Conservation (phyloP, 2,888 invertebrate genomes). For the Muschampia plurimacula region DNA sequence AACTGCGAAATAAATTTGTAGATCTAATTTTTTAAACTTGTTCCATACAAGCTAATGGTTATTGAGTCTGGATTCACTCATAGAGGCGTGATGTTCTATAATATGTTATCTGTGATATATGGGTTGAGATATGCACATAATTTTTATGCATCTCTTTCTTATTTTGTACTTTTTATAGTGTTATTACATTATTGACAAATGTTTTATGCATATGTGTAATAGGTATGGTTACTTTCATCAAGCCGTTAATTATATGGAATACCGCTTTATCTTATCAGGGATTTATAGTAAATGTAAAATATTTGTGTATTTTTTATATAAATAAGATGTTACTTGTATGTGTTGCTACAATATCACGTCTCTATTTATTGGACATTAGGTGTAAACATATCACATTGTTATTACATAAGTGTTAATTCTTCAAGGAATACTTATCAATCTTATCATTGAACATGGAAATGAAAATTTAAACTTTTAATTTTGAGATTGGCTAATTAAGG, state of each 20-base stretch:
- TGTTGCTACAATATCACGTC: constrained; percentile 44
- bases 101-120: constrained; percentile 32
- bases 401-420: constrained; percentile 57
- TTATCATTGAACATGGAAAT: constrained; percentile 59
- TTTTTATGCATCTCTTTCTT: constrained; percentile 11
- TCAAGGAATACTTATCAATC: constrained; percentile 56
- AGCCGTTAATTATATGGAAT: constrained; percentile 5
- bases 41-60: too few relatives aligned
- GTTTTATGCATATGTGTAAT: constrained; percentile 22
- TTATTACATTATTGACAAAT: constrained; percentile 11
- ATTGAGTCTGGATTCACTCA: constrained; percentile 30
- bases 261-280: constrained; percentile 12
- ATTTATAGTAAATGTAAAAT: constrained; percentile 10
- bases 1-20: too few relatives aligned
- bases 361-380: constrained; percentile 42
- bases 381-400: constrained; percentile 59
- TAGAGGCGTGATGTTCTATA: constrained; percentile 37
- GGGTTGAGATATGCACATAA: constrained; percentile 24
- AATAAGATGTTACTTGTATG: constrained; percentile 17
- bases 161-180: constrained; percentile 23
- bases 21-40: too few relatives aligned
- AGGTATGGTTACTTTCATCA: constrained; percentile 18
- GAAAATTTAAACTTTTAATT: constrained; percentile 66
- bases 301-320: constrained; percentile 4
- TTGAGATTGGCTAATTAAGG: constrained; percentile 75